These are phyloP conservation scores for Parthenolecanium corni DNA, from an alignment of 2,888 invertebrate species.

Conservation along the genomic window DNA sequence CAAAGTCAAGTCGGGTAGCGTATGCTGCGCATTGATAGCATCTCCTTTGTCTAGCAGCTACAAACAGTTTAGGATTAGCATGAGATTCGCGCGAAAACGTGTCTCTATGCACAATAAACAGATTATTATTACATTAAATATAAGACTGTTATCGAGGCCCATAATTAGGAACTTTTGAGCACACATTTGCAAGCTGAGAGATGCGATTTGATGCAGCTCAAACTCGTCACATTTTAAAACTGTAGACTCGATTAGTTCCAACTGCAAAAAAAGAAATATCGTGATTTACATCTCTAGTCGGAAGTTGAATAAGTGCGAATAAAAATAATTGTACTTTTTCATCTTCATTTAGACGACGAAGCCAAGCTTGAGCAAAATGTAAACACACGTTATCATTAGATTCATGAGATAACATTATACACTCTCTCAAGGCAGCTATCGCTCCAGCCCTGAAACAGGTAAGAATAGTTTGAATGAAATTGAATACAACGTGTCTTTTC, in stretches of 20 bases:
- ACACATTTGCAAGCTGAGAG: slow-evolving; percentile 30
- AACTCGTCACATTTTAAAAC: slow-evolving; percentile 30
- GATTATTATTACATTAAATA: slow-evolving; percentile 6
- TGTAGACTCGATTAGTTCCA: slow-evolving; percentile 17
- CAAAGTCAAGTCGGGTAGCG: slow-evolving; percentile 66
- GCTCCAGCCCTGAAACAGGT: slow-evolving; percentile 55
- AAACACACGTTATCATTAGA: slow-evolving; percentile 74
- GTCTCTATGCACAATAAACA: no score
- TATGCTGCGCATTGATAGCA: slow-evolving; percentile 71
- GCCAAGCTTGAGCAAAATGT: slow-evolving; percentile 73
- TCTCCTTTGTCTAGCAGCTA: slow-evolving; percentile 74
- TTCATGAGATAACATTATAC: slow-evolving; percentile 76
- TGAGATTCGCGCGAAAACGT: not conserved
- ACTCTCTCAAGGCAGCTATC: slow-evolving; percentile 69
- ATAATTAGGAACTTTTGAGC: slow-evolving; percentile 29
- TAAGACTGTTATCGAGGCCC: not conserved
- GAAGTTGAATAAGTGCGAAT: not conserved
- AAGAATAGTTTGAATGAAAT: slow-evolving; percentile 13
- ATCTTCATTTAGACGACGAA: slow-evolving; percentile 16
- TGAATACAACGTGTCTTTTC: not conserved
- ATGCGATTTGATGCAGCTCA: slow-evolving; percentile 29
- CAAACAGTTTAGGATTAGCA: slow-evolving; percentile 36
- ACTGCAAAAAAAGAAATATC: not conserved
- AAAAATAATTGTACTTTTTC: slow-evolving; percentile 5
- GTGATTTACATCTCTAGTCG: no score